These are phyloP conservation scores for Ataeniobius toweri DNA, from an alignment of 2,797 vertebrate genomes.

Conservation along the genomic window DNA sequence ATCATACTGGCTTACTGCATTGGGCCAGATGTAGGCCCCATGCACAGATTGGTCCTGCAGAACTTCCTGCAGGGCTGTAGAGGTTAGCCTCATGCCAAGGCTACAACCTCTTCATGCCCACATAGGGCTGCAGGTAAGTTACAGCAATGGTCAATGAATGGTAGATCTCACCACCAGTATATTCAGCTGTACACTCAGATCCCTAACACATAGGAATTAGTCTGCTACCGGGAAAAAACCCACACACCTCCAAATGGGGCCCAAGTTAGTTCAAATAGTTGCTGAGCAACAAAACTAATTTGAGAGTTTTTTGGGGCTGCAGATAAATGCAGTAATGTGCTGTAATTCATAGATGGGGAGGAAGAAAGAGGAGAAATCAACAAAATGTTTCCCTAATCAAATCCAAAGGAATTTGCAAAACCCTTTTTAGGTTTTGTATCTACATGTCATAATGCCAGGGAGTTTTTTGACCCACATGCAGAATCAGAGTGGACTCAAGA, in stretches of 20 bases:
- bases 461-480: no score
- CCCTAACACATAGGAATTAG: background rate
- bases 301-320: no score
- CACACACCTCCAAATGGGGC: background rate
- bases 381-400: no score
- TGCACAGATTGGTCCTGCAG: background rate
- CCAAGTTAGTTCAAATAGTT: no score
- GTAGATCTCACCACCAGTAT: background rate
- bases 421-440: no score
- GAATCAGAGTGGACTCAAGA: no score
- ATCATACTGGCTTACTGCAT: background rate
- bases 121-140: background rate
- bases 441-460: no score
- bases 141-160: background rate
- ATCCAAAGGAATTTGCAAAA: no score
- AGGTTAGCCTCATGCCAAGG: background rate
- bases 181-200: background rate
- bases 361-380: no score
- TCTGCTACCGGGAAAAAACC: background rate
- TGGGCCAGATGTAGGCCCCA: background rate
- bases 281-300: no score
- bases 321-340: no score
- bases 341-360: no score
- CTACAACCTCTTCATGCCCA: background rate
- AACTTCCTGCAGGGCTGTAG: background rate